A percentile compares a stretch with the other conserved stretches of the same genome.
Evolutionary conservation across 1,140 invertebrate species (phyloP).

Genomic region (Philotrypesis tridentata): DNA sequence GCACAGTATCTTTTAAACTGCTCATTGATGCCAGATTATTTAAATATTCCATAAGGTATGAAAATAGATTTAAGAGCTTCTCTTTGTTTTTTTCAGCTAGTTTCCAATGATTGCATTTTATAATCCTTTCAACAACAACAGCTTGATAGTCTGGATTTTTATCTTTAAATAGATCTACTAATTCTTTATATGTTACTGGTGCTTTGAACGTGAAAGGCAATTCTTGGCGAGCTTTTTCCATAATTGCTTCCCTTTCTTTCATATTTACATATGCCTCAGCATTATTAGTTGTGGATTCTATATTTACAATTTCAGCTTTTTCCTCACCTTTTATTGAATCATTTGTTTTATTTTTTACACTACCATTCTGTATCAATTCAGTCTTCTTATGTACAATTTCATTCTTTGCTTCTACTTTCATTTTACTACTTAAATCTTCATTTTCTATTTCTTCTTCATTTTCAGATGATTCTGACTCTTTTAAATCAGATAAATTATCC

Average conservation of each 20-base stretch:
- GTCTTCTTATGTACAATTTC: constrained; percentile 13
- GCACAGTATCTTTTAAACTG: constrained; percentile 70
- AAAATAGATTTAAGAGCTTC: constrained; percentile 82
- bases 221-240: constrained; percentile 78
- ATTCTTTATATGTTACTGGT: constrained; percentile 80
- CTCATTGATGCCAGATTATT: constrained; percentile 77
- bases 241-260: constrained; percentile 71
- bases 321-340: constrained; percentile 51
- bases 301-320: constrained; percentile 42
- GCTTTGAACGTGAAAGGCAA: constrained; percentile 82
- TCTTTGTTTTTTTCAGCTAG: constrained; percentile 84
- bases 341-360: constrained; percentile 26
- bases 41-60: constrained; percentile 83
- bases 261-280: constrained; percentile 49
- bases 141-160: constrained; percentile 79
- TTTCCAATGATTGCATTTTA: constrained; percentile 89
- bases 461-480: constrained; percentile 62
- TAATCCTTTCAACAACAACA: constrained; percentile 85
- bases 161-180: constrained; percentile 78
- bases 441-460: constrained; percentile 64
- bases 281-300: constrained; percentile 53
- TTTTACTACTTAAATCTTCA: not conserved
- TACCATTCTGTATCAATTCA: not conserved
- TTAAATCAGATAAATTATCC: constrained; percentile 73
- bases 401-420: not conserved